A percentile compares a stretch with the other conserved stretches of the same genome.
phyloP scores from a whole-genome alignment of 2,888 invertebrate genomes.

The Xanthostigma xanthostigma region DNA sequence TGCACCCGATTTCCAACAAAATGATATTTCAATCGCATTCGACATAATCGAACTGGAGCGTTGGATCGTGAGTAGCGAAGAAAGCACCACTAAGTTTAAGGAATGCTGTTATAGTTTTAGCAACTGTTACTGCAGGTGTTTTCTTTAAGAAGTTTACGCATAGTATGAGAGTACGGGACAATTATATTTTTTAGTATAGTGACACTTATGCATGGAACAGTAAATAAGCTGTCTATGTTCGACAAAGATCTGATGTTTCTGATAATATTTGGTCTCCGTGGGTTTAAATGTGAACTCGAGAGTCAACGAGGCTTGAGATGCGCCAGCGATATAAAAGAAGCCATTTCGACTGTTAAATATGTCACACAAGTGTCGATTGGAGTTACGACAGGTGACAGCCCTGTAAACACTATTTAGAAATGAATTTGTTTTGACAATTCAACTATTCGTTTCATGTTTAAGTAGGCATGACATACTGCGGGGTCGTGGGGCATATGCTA shows the following conservation, averaged over 20 bases:
- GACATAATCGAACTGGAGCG: too few relatives aligned
- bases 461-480: constrained; percentile 52
- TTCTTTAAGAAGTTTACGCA: too few relatives aligned
- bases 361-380: constrained; percentile 44
- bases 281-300: constrained; percentile 53
- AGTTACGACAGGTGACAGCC: constrained; percentile 42
- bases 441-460: too few relatives aligned
- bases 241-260: constrained; percentile 61
- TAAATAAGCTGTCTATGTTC: constrained; percentile 51
- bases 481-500: constrained; percentile 54
- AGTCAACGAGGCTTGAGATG: constrained; percentile 50
- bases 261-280: constrained; percentile 57
- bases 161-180: too few relatives aligned
- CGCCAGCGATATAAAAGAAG: constrained; percentile 36
- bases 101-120: too few relatives aligned
- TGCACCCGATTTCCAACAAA: too few relatives aligned
- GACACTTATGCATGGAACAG: constrained; percentile 37
- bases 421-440: too few relatives aligned
- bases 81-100: too few relatives aligned
- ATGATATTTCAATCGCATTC: too few relatives aligned
- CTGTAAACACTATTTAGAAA: too few relatives aligned
- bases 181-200: constrained; percentile 31
- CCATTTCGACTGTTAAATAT: constrained; percentile 28
- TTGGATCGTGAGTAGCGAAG: too few relatives aligned
- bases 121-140: too few relatives aligned